phyloP scores from a whole-genome alignment of 2,113 vertebrate species.

The Dryoscopus gambensis region DNA sequence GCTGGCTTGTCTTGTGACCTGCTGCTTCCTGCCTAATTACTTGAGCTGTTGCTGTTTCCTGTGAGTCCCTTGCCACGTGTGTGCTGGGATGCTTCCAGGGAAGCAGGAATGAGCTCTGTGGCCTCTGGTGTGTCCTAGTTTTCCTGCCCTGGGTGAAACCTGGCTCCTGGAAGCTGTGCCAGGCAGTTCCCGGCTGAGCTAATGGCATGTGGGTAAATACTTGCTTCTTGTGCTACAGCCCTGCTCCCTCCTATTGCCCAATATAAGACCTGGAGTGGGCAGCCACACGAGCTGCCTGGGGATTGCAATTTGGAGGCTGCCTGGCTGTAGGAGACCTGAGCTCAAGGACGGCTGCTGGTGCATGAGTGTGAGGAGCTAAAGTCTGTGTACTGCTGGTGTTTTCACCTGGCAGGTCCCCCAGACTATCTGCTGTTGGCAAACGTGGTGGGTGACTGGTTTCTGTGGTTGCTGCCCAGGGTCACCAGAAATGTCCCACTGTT shows the following conservation, averaged over 20 bases:
- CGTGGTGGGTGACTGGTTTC: not conserved
- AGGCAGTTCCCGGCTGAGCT: not conserved
- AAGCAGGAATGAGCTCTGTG: not conserved
- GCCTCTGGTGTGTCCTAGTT: not conserved
- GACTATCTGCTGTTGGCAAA: not conserved
- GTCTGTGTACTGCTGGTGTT: not conserved
- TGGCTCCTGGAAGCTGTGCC: not conserved
- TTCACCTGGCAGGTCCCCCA: not conserved
- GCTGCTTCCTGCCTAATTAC: not conserved
- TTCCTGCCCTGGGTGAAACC: not conserved
- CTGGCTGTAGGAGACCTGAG: not conserved
- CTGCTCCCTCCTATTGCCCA: not conserved
- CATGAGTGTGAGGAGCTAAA: not conserved
- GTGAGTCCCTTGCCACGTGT: not conserved
- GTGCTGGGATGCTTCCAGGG: not conserved
- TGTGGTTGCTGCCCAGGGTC: not conserved
- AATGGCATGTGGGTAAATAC: not conserved
- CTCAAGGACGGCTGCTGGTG: not conserved
- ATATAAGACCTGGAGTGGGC: not conserved
- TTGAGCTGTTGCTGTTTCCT: not conserved
- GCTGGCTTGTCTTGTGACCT: conserved; percentile 19
- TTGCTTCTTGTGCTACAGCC: not conserved
- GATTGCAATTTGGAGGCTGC: not conserved
- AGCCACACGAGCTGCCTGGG: not conserved
- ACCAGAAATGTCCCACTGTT: not conserved